These are phyloP conservation scores for Rhizomys pruinosus DNA, from an alignment of 2,113 vertebrate species.

Conservation along the genomic window DNA sequence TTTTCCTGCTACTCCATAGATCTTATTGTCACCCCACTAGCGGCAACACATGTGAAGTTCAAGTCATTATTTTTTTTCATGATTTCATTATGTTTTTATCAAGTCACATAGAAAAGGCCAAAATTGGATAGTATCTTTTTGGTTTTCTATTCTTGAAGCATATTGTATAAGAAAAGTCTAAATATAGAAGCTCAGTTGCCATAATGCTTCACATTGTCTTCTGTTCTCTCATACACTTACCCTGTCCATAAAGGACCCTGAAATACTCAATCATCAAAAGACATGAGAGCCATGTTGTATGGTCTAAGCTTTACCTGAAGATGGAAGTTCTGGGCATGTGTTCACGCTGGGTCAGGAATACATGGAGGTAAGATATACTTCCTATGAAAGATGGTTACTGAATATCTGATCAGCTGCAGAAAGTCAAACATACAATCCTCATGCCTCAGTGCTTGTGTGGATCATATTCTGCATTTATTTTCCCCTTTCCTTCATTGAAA, in stretches of 20 bases:
- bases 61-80: too few species aligned
- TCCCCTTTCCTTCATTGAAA: neutral
- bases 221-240: neutral
- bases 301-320: neutral
- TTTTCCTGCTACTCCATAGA: too few species aligned
- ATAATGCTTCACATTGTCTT: neutral
- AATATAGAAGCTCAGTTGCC: neutral
- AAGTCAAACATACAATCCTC: neutral
- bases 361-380: neutral
- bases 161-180: neutral
- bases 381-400: neutral
- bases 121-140: neutral
- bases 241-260: too few species aligned
- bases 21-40: neutral
- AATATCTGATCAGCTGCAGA: neutral
- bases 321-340: neutral
- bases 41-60: neutral
- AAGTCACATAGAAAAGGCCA: neutral
- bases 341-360: neutral
- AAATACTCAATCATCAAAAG: neutral
- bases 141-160: constrained; percentile 9
- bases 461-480: neutral
- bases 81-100: constrained; percentile 17
- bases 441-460: neutral
- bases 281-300: too few species aligned